phyloP scores from a whole-genome alignment of 2,797 vertebrate species.

The Pipistrellus kuhlii region DNA sequence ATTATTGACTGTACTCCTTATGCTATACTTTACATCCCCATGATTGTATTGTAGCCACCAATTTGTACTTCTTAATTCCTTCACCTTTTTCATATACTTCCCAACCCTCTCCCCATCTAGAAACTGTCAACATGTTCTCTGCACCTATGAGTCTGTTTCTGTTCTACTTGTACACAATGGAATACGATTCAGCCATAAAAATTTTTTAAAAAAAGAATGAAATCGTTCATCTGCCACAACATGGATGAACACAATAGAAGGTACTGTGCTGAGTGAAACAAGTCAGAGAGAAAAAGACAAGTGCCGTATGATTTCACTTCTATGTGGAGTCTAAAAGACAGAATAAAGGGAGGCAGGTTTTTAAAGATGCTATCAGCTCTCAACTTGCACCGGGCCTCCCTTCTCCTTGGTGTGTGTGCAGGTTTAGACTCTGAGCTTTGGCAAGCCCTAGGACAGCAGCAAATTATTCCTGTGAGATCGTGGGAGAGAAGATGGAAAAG shows the following conservation, averaged over 20 bases:
- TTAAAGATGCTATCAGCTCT: neutral
- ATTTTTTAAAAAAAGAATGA: too few species aligned
- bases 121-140: too few species aligned
- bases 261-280: neutral
- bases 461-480: fast-evolving
- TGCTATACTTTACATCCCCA: too few species aligned
- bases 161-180: too few species aligned
- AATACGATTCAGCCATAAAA: too few species aligned
- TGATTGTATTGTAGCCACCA: too few species aligned
- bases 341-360: neutral
- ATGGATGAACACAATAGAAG: neutral
- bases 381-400: neutral
- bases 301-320: neutral
- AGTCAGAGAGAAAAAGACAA: neutral
- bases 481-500: neutral
- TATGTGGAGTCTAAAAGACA: neutral
- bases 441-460: neutral
- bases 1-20: too few species aligned
- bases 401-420: neutral
- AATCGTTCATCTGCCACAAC: too few species aligned
- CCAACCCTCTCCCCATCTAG: too few species aligned
- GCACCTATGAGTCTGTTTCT: too few species aligned
- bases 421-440: neutral
- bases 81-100: too few species aligned
- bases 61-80: too few species aligned